Evolutionary conservation across 2,888 invertebrate genomes (phyloP), one percentile per base, ranked within the genome.

Genomic region (Thereva nobilitata): DNA sequence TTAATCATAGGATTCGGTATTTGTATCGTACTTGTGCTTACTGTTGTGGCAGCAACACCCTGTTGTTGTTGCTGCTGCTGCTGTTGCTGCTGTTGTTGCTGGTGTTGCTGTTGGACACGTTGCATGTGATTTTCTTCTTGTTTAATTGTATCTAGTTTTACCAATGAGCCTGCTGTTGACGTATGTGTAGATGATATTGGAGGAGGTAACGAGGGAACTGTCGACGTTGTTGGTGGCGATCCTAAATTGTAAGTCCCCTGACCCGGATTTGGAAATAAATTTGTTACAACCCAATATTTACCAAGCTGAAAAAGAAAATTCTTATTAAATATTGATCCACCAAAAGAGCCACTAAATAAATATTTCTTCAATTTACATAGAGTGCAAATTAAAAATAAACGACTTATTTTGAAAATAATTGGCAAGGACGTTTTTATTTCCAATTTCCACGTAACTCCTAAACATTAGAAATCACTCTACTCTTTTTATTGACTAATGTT

Each of bases 281-380:
- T 91, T 70, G 91, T 90, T 79, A 92, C 86, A 77, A 91, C 90
- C 91, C 90, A 91, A 80, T 91, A 91, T 80, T 91, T 91, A 72
- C 90, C 90, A 76, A 90, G 72, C 76, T 89, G 82, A 86, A 89
- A 77, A 87, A 87, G 82, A 89, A 84, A 76, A 89, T 23, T 1
- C 2, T 23, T 23, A 23, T 23, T 23, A 23, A 23, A 23, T 23
- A 23, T 23, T 23, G 2, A 23, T 23, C 23, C 23, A 23, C 23
- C 23, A 23, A 23, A 23, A 23, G 23, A 23, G 23, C 23, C 1
- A 23, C 2, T 23, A 23, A 2, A 23, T 23, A 2, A 23, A 23
- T 23, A 23, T 23, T 23, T 23, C 23, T 23, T 23, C 23, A 23
- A 23, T 23, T 23, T 23, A 23, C 23, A 23, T 23, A 23, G 1